Base-by-base conservation (phyloP, 2,113 vertebrate genomes). In the Erythrocercus mccallii region DNA sequence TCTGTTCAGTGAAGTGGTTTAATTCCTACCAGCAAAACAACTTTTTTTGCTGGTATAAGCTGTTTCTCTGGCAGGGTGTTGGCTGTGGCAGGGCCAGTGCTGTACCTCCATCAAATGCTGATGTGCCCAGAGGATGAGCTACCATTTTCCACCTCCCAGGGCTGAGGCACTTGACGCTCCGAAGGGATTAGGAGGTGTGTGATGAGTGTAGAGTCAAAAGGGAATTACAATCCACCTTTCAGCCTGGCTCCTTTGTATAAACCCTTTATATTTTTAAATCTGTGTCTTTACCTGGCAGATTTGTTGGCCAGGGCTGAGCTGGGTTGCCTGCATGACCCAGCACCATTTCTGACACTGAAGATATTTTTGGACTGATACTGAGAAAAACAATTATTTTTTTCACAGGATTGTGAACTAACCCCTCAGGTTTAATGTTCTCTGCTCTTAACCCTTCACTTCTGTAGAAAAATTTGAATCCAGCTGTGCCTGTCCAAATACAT, bases 21-120 rank as follows among this genome's bases (percentile, higher is more conserved):
- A 95, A 92, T 91, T 92, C 84, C 42, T 85, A 95, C 94, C 73
- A 92, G 89, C 65, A 89, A 79, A 89, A 96, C 92, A 81, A 60
- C 88, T 78, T 69, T 89, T 89, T 95, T 64, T 92, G 66, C 95
- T 96, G 57, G 31, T 71, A 53, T 87, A 94, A 96, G 94, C 81
- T 78, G 61, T 91, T 95, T 94, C 84, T 86, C 25, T 7, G 13
- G 13, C 28, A 18, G 93, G 86, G 91, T 94, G 92, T 92, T 91
- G 94, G 64, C 91, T 86, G 56, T 37, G 74, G 77, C 56, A 70
- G 83, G 56, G 31, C 56, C 12, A 37, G 57, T 35, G 51, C 51
- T 80, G 3, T 23, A 40, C 27, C 56, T 92, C 24, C 35, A 9
- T 5, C 2, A 11, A 35, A 17, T 78, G 86, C 64, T 1, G 11